Evolutionary conservation across 23 tunicate species (phyloP).

Genomic region (Botrylloides violaceus): DNA sequence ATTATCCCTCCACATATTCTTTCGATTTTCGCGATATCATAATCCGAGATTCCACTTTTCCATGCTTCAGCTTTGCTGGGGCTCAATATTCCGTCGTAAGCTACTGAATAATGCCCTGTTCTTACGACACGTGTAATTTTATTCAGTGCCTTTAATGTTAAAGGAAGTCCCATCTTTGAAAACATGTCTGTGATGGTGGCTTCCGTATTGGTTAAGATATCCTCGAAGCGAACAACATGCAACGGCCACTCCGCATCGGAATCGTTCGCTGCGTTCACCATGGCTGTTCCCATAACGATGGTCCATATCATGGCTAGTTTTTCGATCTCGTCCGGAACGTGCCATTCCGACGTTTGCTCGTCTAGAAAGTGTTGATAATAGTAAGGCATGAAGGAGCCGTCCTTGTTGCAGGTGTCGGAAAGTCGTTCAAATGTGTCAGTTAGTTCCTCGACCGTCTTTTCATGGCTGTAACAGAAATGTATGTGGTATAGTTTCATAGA

Average conservation of each 20-base stretch:
- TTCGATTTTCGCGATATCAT: neutral
- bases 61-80: neutral
- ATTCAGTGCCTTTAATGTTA: slow-evolving; percentile 47
- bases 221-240: slow-evolving; percentile 78
- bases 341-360: neutral
- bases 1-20: neutral
- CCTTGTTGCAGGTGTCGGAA: neutral
- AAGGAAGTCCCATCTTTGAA: slow-evolving; percentile 33
- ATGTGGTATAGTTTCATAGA: no score
- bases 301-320: slow-evolving; percentile 59
- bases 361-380: slow-evolving; percentile 14
- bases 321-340: slow-evolving; percentile 13
- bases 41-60: neutral
- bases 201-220: slow-evolving; percentile 37
- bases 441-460: neutral
- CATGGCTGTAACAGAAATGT: neutral
- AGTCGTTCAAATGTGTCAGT: neutral
- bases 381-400: neutral
- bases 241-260: slow-evolving; percentile 24
- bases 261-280: slow-evolving; percentile 22
- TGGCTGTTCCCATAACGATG: neutral
- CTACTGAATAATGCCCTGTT: neutral
- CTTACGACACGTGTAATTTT: slow-evolving; percentile 28
- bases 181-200: slow-evolving; percentile 22
- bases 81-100: neutral